phyloP scores from a whole-genome alignment of 2,888 invertebrate species.

The Spilosoma lubricipeda region DNA sequence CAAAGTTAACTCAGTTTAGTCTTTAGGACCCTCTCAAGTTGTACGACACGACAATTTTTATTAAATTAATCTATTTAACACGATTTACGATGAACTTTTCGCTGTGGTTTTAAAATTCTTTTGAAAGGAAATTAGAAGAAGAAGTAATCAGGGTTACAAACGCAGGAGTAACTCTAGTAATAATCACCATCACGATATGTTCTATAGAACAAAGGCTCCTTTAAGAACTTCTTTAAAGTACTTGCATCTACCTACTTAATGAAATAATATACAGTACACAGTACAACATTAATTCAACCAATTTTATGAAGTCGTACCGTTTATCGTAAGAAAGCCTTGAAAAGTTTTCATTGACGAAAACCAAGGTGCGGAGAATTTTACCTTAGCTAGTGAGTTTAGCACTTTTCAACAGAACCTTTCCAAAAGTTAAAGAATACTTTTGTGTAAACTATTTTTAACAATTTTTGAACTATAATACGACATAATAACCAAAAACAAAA shows the following conservation, averaged over 20 bases:
- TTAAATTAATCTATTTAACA: slow-evolving; percentile 4
- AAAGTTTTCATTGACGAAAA: slow-evolving; percentile 39
- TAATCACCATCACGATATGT: too few relatives aligned
- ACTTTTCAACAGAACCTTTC: slow-evolving; percentile 45
- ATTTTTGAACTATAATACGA: background rate
- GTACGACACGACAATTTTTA: slow-evolving; percentile 10
- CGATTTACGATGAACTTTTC: background rate
- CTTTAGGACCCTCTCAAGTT: slow-evolving; percentile 19
- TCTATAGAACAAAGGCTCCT: too few relatives aligned
- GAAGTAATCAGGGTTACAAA: too few relatives aligned
- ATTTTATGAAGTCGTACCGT: slow-evolving; percentile 2
- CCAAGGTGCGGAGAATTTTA: slow-evolving; percentile 46
- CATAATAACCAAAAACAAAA: background rate
- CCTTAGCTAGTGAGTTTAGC: slow-evolving; percentile 48
- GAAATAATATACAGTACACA: background rate
- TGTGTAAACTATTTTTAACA: background rate
- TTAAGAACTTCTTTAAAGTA: too few relatives aligned
- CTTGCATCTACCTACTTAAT: background rate
- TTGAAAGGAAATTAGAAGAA: too few relatives aligned
- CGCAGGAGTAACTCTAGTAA: too few relatives aligned
- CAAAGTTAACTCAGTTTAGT: slow-evolving; percentile 46
- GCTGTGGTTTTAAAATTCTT: background rate
- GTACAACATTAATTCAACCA: background rate
- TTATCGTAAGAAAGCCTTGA: background rate
- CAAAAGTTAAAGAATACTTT: slow-evolving; percentile 22